A percentile compares a stretch with the other conserved stretches of the same genome.
phyloP scores from a whole-genome alignment of 1,140 invertebrate genomes.

The Riptortus pedestris region DNA sequence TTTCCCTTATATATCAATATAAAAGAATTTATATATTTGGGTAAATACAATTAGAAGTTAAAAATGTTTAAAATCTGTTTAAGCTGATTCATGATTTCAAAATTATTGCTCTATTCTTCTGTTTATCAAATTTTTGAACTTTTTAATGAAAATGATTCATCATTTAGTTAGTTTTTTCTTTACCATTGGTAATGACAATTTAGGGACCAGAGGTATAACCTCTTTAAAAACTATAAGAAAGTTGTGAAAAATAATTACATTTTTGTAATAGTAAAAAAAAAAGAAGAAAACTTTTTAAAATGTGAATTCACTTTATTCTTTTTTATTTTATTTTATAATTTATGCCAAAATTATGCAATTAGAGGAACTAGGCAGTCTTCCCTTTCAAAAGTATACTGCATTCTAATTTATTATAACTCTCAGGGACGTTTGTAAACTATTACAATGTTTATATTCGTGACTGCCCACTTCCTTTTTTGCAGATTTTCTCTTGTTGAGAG shows the following conservation, averaged over 20 bases:
- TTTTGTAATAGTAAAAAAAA: not conserved
- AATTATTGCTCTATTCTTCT: no score
- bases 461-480: no score
- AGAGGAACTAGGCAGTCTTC: not conserved
- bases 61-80: no score
- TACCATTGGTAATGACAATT: slow-evolving; percentile 3
- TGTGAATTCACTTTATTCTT: not conserved
- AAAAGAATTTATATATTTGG: no score
- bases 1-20: no score
- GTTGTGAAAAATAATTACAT: not conserved
- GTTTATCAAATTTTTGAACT: no score
- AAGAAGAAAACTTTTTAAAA: not conserved
- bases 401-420: not conserved
- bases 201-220: slow-evolving; percentile 6
- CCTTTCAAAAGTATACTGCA: not conserved
- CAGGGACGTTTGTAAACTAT: no score
- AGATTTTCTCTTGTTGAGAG: no score
- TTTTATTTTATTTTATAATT: not conserved
- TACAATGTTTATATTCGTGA: no score
- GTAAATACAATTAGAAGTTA: no score
- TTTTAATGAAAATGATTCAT: no score
- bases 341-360: not conserved
- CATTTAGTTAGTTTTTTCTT: slow-evolving; percentile 6
- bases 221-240: not conserved
- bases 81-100: no score